Percentiles rank a stretch among this genome's conserved stretches.
Evolutionary conservation across 2,113 vertebrate genomes (phyloP).

Genomic region (Callipepla californica): DNA sequence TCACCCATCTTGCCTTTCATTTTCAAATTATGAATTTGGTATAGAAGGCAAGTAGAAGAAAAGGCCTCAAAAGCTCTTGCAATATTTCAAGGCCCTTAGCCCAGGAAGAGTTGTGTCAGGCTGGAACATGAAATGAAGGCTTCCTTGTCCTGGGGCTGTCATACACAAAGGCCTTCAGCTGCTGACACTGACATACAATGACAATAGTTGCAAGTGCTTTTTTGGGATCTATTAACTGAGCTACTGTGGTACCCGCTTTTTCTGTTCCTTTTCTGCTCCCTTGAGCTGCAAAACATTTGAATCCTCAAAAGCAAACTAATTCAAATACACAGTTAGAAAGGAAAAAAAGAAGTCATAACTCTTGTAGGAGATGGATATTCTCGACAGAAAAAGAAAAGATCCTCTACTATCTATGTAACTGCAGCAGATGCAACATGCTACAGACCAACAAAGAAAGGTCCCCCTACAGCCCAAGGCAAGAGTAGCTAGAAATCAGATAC

Average conservation of each 20-base stretch:
- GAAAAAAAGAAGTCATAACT: accelerated
- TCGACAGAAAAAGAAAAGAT: neutral
- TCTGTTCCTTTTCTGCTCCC: neutral
- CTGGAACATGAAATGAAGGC: neutral
- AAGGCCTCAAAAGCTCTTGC: neutral
- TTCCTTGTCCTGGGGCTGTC: neutral
- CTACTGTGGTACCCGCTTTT: neutral
- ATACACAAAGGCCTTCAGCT: accelerated
- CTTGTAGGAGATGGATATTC: neutral
- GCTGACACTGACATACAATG: neutral
- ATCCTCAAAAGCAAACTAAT: neutral
- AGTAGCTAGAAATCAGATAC: neutral
- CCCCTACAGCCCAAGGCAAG: neutral
- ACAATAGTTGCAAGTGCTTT: neutral
- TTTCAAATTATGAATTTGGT: neutral
- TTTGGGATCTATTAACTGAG: neutral
- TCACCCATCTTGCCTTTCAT: neutral
- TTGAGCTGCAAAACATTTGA: neutral
- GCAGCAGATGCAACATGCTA: neutral
- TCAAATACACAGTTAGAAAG: neutral
- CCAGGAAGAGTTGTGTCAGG: neutral
- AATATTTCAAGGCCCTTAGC: neutral
- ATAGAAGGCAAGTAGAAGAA: neutral
- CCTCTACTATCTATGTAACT: neutral
- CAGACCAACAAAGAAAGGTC: neutral